Conservation (phyloP, 2,888 invertebrate genomes). For the Athalia circularis region DNA sequence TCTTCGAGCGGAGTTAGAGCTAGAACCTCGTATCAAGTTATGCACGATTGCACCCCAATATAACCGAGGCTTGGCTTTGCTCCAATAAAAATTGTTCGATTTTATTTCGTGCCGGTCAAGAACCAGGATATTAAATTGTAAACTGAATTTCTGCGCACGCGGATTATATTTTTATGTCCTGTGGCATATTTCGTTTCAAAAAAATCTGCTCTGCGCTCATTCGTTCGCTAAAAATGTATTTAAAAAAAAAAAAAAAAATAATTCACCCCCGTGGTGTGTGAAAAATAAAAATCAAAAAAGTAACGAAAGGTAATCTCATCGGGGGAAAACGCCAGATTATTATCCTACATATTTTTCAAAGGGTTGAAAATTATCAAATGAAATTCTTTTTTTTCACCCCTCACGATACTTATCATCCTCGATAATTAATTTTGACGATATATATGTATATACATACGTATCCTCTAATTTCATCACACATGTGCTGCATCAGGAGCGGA, state of each 20-base stretch:
- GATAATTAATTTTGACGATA: no score
- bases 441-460: not conserved
- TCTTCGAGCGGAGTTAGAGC: not conserved
- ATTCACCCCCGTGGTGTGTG: not conserved
- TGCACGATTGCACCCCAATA: not conserved
- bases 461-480: not conserved
- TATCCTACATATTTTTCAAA: not conserved
- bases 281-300: not conserved
- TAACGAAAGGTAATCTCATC: no score
- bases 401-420: no score
- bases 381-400: not conserved
- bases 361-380: not conserved
- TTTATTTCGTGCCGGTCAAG: slow-evolving; percentile 14
- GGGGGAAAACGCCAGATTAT: no score
- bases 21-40: not conserved
- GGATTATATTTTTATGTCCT: not conserved
- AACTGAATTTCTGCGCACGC: not conserved
- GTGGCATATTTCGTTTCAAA: not conserved
- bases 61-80: slow-evolving; percentile 1
- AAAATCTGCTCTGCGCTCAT: not conserved
- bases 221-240: no score
- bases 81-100: slow-evolving; percentile 22
- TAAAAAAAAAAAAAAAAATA: not conserved
- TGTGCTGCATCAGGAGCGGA: not conserved
- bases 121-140: not conserved